Conservation (phyloP, 2,888 invertebrate species). For the Tridacna crocea region DNA sequence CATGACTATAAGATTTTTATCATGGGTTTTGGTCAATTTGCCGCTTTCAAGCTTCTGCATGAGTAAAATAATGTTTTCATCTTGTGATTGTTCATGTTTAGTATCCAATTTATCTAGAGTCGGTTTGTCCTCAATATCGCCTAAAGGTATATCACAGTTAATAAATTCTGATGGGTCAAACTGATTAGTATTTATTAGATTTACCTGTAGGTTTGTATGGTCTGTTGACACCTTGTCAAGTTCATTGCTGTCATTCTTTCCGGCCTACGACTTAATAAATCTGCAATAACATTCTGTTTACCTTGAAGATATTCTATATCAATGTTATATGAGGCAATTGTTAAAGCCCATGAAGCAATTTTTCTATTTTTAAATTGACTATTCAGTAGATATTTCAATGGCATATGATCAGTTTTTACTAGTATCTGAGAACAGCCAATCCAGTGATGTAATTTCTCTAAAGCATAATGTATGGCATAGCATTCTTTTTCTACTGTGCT, state of each 20-base stretch:
- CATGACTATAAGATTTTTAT: constrained; percentile 4
- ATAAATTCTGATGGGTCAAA: constrained; percentile 8
- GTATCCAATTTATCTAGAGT: constrained; percentile 11
- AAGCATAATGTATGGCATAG: constrained; percentile 5
- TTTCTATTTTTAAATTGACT: constrained; percentile 1
- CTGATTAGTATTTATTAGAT: constrained; percentile 8
- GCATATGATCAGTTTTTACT: constrained; percentile 9
- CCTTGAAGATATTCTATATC: constrained; percentile 19
- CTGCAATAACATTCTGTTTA: constrained; percentile 12
- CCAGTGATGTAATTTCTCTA: constrained; percentile 5
- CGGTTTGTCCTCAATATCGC: constrained; percentile 17
- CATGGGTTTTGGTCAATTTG: constrained; percentile 7
- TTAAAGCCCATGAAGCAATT: constrained; percentile 12
- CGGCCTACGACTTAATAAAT: constrained; percentile 11
- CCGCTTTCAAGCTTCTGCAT: constrained; percentile 13
- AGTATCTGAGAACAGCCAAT: neutral
- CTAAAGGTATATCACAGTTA: neutral
- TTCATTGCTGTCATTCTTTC: neutral
- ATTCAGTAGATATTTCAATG: constrained; percentile 4
- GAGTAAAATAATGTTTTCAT: constrained; percentile 14
- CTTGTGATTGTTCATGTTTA: constrained; percentile 14
- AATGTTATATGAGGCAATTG: constrained; percentile 11
- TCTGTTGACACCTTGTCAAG: neutral
- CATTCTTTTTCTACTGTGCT: constrained; percentile 15
- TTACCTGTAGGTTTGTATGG: neutral